Evolutionary conservation across 2,113 vertebrate species (phyloP).

Genomic region (Microtus pennsylvanicus): DNA sequence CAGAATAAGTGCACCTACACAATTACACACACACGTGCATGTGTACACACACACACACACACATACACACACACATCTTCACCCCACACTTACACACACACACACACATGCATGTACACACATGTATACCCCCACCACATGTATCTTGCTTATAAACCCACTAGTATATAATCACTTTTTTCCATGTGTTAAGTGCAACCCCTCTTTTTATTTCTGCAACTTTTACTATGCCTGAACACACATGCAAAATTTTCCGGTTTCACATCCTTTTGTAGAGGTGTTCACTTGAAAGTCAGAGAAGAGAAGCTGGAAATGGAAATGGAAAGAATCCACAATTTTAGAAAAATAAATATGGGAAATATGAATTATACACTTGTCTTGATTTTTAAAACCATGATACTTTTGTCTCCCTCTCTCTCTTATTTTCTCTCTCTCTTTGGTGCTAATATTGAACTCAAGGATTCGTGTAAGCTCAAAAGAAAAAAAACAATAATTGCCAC

Average conservation of each 20-base stretch:
- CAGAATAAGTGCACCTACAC: neutral
- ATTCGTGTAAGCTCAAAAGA: neutral
- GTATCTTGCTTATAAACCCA: neutral
- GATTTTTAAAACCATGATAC: neutral
- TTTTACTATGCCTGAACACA: neutral
- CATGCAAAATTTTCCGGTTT: neutral
- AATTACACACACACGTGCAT: neutral
- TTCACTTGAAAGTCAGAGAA: neutral
- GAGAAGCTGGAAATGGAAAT: neutral
- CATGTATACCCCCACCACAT: too few relatives aligned
- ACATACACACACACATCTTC: neutral
- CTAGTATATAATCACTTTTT: constrained; percentile 5
- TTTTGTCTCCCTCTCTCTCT: neutral
- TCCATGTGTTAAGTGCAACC: neutral
- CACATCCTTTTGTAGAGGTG: neutral
- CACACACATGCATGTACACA: neutral
- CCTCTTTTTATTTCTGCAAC: constrained; percentile 12
- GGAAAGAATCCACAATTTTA: neutral
- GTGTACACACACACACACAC: too few relatives aligned
- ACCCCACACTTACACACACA: neutral
- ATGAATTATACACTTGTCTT: neutral
- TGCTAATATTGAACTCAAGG: neutral
- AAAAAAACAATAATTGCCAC: neutral
- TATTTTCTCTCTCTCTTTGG: neutral
- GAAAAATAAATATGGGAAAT: constrained; percentile 20